Evolutionary conservation across 2,888 invertebrate species (phyloP), one percentile per base, ranked within the genome.

Genomic region (Romanomermis culicivorax): DNA sequence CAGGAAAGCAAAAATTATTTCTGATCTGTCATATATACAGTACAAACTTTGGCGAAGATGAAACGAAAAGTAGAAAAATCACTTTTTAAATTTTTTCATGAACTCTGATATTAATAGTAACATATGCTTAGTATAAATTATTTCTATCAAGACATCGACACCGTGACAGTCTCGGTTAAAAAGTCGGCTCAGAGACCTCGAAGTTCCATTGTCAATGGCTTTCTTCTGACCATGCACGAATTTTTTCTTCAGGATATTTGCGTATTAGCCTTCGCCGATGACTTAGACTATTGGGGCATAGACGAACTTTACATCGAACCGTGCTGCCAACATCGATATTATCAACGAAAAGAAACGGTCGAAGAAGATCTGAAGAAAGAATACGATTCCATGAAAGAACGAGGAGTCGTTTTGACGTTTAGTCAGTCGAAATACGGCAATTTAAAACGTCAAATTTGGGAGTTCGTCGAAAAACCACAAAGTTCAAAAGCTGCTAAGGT

Each of bases 341-440:
- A 93, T 72, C 93, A 95, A 75, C 77, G 89, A 61, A 93, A 93
- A 70, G 93, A 95, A 72, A 87, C 91, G 71, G 91, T 93, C 23
- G 85, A 87, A 74, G 91, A 95, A 72, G 93, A 95, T 74, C 93
- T 95, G 85, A 78, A 91, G 60, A 95, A 95, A 71, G 93, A 95
- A 72, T 89, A 89, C 17, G 93, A 95, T 72, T 86, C 86, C 60
- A 75, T 95, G 60, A 74, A 86, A 54, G 86, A 89, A 70, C 76
- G 88, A 29, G 89, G 89, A 68, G 89, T 89, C 3, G 50, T 51
- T n/a, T 3, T 23, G 69, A 87, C 91, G 69, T 93, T 91, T 69
- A 89, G 91, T 29, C 85, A 86, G 67, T 89, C 89, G 62, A 81
- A 83, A 68, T 89, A 87, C 72, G 83, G 88, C 57, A 84, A 86